Percentiles rank a stretch among this genome's conserved stretches.
These are phyloP conservation scores for Rhizomys pruinosus DNA, from an alignment of 2,113 vertebrate genomes.

Conservation along the genomic window DNA sequence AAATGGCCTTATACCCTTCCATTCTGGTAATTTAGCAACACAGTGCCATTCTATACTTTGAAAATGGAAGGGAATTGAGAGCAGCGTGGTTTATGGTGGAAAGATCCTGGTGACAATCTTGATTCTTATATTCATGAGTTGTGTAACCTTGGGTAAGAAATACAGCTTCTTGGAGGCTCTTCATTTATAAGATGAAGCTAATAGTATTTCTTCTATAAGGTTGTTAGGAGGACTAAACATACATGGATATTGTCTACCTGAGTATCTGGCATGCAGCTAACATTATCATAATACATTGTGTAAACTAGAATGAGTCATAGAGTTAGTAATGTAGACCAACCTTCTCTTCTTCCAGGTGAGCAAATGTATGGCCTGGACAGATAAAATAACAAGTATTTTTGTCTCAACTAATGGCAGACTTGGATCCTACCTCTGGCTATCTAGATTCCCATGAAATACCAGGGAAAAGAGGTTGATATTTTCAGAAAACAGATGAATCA, in stretches of 20 bases:
- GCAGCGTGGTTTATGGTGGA: background rate
- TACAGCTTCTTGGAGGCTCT: background rate
- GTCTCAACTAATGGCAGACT: background rate
- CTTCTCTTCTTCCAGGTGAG: background rate
- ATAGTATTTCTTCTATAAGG: background rate
- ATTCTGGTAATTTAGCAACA: background rate
- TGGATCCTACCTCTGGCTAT: background rate
- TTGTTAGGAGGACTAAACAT: background rate
- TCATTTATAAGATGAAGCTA: background rate
- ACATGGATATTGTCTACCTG: background rate
- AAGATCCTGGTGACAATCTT: background rate
- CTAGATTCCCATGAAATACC: background rate
- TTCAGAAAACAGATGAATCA: background rate
- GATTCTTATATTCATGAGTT: background rate
- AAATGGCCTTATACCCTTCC: background rate
- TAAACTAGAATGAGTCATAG: background rate
- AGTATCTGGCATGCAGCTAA: background rate
- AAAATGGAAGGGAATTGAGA: background rate
- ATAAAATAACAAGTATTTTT: conserved; percentile 1
- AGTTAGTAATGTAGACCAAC: background rate
- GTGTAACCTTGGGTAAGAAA: background rate
- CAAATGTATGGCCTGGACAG: background rate
- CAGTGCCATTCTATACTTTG: background rate
- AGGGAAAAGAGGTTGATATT: background rate
- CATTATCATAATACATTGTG: background rate